Evolutionary conservation across 2,888 invertebrate genomes (phyloP).

Genomic region (Phalera bucephala): DNA sequence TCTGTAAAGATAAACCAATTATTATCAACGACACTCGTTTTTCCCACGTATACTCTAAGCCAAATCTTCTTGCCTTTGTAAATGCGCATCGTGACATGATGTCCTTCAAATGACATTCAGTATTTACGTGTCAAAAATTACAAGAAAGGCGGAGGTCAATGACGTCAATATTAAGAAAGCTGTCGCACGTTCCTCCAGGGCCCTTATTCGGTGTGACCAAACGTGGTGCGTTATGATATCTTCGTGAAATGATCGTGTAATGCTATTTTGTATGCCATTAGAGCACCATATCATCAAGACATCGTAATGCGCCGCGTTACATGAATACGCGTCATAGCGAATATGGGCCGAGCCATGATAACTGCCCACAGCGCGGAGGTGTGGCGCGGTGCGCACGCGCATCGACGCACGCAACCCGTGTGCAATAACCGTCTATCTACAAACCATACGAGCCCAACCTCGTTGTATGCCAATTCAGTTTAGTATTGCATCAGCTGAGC

Average conservation of each 20-base stretch:
- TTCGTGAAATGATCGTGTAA: no score
- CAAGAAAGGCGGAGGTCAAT: conserved; percentile 42
- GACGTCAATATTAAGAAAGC: conserved; percentile 61
- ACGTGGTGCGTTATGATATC: no score
- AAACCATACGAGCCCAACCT: conserved; percentile 12
- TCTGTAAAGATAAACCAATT: no score
- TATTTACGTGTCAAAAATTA: conserved; percentile 3
- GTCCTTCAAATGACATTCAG: not conserved
- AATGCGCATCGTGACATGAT: not conserved
- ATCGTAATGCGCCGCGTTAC: no score
- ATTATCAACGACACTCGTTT: no score
- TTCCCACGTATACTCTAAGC: not conserved
- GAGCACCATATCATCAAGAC: no score
- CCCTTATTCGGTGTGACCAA: no score
- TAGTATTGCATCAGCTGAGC: conserved; percentile 52
- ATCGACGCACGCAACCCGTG: conserved; percentile 32
- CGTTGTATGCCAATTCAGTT: conserved; percentile 23
- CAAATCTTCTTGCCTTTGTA: not conserved
- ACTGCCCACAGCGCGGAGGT: conserved; percentile 45
- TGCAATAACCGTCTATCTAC: conserved; percentile 16
- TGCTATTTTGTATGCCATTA: no score
- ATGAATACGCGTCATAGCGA: no score
- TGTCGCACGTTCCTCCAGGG: conserved; percentile 26
- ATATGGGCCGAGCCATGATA: no score
- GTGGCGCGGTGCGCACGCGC: conserved; percentile 39